Percentiles rank a stretch among this genome's conserved stretches.
These are phyloP conservation scores for Quadroppia sp. DNA, from an alignment of 2,888 invertebrate genomes.

Conservation along the genomic window DNA sequence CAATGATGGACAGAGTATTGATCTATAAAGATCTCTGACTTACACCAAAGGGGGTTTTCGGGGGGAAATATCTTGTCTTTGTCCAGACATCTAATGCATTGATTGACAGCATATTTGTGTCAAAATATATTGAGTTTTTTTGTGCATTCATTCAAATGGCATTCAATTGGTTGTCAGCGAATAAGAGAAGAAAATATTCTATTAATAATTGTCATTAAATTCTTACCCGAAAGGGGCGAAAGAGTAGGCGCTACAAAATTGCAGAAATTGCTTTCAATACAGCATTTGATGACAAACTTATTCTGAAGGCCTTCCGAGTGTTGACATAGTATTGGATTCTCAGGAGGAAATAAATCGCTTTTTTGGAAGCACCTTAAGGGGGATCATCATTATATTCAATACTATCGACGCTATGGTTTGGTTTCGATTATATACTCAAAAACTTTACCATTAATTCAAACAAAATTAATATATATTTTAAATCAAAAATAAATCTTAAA, in stretches of 20 bases:
- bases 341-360: conserved; percentile 61
- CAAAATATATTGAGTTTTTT: neutral
- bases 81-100: conserved; percentile 67
- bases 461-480: no score
- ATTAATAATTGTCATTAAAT: conserved; percentile 4
- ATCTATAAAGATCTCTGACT: conserved; percentile 65
- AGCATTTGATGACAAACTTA: conserved; percentile 56
- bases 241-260: conserved; percentile 57
- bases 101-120: neutral
- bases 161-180: conserved; percentile 15
- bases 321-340: conserved; percentile 58
- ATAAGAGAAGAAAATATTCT: conserved; percentile 22
- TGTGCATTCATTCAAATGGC: neutral
- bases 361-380: conserved; percentile 57
- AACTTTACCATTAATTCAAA: no score
- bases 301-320: conserved; percentile 51
- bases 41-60: conserved; percentile 76
- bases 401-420: no score
- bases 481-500: no score
- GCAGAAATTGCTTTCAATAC: conserved; percentile 61
- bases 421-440: no score
- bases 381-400: neutral
- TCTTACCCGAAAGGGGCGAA: conserved; percentile 47
- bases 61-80: conserved; percentile 68
- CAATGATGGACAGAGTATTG: conserved; percentile 73